phyloP scores from a whole-genome alignment of 2,888 invertebrate species.

The Drosophila kanekoi region DNA sequence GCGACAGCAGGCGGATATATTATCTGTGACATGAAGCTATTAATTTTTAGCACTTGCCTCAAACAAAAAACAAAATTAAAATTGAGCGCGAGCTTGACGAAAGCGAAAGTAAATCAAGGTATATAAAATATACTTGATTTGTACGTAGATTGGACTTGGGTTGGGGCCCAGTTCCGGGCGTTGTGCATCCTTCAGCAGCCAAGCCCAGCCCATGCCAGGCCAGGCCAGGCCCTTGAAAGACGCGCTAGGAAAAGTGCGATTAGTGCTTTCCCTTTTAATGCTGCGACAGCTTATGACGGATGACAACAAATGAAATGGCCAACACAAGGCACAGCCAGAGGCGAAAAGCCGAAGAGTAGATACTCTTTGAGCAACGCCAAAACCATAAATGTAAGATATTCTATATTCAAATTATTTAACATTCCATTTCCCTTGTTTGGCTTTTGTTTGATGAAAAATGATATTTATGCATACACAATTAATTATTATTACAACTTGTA shows the following conservation, averaged over 20 bases:
- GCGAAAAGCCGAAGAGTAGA: constrained; percentile 7
- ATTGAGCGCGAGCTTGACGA: constrained; percentile 37
- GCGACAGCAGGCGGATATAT: constrained; percentile 55
- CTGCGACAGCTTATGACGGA: constrained; percentile 43
- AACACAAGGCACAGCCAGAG: constrained; percentile 18
- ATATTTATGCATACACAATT: too few relatives aligned
- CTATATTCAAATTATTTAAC: too few relatives aligned
- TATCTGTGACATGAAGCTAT: constrained; percentile 69
- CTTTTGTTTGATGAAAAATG: too few relatives aligned
- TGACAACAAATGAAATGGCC: constrained; percentile 49
- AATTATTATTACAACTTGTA: too few relatives aligned
- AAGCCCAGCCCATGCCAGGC: constrained; percentile 19
- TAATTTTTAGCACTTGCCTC: constrained; percentile 67
- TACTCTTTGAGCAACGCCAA: constrained; percentile 1
- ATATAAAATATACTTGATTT: constrained; percentile 30
- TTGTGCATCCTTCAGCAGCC: constrained; percentile 59
- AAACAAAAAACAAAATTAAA: constrained; percentile 45
- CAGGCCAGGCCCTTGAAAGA: constrained; percentile 38
- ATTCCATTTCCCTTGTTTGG: too few relatives aligned
- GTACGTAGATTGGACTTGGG: constrained; percentile 39
- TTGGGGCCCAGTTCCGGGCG: constrained; percentile 27
- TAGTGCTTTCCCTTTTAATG: constrained; percentile 72
- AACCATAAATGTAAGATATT: neutral
- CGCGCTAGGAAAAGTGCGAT: constrained; percentile 58
- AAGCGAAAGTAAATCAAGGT: constrained; percentile 61